A percentile compares a stretch with the other conserved stretches of the same genome.
phyloP scores from a whole-genome alignment of 2,888 invertebrate genomes.

The Athrips mouffetella region DNA sequence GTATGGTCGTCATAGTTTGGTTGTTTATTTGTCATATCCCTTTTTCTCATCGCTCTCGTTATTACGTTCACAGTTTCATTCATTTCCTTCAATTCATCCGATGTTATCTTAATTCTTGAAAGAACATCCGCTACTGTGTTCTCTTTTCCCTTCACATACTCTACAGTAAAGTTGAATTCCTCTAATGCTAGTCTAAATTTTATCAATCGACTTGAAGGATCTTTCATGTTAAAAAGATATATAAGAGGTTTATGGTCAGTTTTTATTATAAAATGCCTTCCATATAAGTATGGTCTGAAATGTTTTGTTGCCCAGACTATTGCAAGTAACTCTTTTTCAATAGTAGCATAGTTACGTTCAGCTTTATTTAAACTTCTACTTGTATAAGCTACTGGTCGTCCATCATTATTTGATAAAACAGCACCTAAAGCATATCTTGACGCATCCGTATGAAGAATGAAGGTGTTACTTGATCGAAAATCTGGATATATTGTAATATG shows the following conservation, averaged over 20 bases:
- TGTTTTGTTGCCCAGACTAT: slow-evolving; percentile 13
- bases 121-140: slow-evolving; percentile 21
- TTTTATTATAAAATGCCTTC: background rate
- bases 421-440: slow-evolving; percentile 19
- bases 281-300: slow-evolving; percentile 9
- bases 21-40: background rate
- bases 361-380: slow-evolving; percentile 21
- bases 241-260: slow-evolving; percentile 3
- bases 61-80: slow-evolving; percentile 14
- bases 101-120: slow-evolving; percentile 18
- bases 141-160: slow-evolving; percentile 19
- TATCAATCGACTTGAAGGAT: background rate
- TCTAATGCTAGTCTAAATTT: background rate
- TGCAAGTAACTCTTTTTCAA: slow-evolving; percentile 19
- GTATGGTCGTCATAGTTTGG: background rate
- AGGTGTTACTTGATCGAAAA: slow-evolving; percentile 16
- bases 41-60: slow-evolving; percentile 10
- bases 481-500: slow-evolving; percentile 18
- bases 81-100: slow-evolving; percentile 20
- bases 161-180: slow-evolving; percentile 17
- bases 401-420: background rate
- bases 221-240: no score
- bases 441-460: slow-evolving; percentile 17
- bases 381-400: slow-evolving; percentile 22
- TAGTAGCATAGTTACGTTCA: slow-evolving; percentile 4